Base-by-base conservation (phyloP, 2,888 invertebrate species). In the Marronus borbonicus region DNA sequence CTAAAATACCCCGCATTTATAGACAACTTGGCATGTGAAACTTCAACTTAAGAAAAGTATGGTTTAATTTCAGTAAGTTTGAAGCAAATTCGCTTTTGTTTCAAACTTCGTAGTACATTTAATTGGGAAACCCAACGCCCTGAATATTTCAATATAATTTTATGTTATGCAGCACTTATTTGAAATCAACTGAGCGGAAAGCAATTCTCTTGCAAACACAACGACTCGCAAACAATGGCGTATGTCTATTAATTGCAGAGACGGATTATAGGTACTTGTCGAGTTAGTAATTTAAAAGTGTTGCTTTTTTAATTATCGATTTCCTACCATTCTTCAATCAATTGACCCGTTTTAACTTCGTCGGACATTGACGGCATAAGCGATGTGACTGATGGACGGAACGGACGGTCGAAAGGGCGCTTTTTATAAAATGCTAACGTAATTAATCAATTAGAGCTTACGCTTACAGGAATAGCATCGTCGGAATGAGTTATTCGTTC, bases 391-490 rank as follows among this genome's bases (percentile, higher is more conserved):
- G 31, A 66, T 10, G 66, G 44, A 66, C 66, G 44, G 12, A 8
- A 12, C 8, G 44, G 44, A 1, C 8, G 14, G 17, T 14, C 36
- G 39, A 64, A 31, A 36, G 39, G 20, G 66, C 14, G 20, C 10
- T 3, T 14, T 70, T 70, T 70, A 70, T 70, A 70, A 70, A 70
- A 70, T 36, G 70, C 8, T 70, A 70, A 70, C 70, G 58, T 70
- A 70, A 70, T 70, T 70, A 70, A 70, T 70, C 70, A 70, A 55
- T 70, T 70, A 70, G 31, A 55, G 55, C 58, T 55, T 70, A 70
- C 55, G 70, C 17, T 55, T 20, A 17, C 31, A 50, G 55, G 55
- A 70, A 70, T 70, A 58, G 36, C 36, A 12, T n/a, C 20, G 17
- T 28, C 12, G 12, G 62, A 62, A 31, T 62, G 31, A 62, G 31